These are phyloP conservation scores for Tanytarsus gracilentus DNA, from an alignment of 2,888 invertebrate genomes.

Conservation along the genomic window DNA sequence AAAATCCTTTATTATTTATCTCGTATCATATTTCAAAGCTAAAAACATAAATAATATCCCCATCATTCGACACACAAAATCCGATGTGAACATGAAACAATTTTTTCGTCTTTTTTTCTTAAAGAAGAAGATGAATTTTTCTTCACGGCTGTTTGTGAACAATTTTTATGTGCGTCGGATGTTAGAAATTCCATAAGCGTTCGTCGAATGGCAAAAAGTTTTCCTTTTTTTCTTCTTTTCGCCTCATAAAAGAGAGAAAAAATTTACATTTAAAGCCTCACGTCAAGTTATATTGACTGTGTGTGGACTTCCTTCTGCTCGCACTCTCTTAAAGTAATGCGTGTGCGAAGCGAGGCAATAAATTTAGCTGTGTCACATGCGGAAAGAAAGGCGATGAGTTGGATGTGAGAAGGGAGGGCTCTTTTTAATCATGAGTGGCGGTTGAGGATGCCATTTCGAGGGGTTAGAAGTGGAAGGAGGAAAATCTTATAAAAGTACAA, in stretches of 20 bases:
- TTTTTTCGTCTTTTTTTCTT: no score
- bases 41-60: slow-evolving; percentile 18
- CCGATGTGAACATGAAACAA: neutral
- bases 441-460: neutral
- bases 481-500: neutral
- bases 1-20: slow-evolving; percentile 18
- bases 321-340: neutral
- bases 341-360: slow-evolving; percentile 1
- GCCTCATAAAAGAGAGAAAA: neutral
- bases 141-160: neutral
- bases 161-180: neutral
- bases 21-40: slow-evolving; percentile 16
- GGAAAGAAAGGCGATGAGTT: neutral
- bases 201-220: neutral
- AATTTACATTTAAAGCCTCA: neutral
- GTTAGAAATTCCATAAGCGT: neutral
- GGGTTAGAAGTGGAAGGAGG: neutral
- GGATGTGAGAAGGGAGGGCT: neutral
- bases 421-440: neutral
- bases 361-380: slow-evolving; percentile 5
- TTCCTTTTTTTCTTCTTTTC: neutral
- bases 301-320: neutral
- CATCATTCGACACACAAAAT: slow-evolving; percentile 3
- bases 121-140: no score
- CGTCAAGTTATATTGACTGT: neutral